Evolutionary conservation across 1,140 invertebrate genomes (phyloP).

Genomic region (Triops longicaudatus): DNA sequence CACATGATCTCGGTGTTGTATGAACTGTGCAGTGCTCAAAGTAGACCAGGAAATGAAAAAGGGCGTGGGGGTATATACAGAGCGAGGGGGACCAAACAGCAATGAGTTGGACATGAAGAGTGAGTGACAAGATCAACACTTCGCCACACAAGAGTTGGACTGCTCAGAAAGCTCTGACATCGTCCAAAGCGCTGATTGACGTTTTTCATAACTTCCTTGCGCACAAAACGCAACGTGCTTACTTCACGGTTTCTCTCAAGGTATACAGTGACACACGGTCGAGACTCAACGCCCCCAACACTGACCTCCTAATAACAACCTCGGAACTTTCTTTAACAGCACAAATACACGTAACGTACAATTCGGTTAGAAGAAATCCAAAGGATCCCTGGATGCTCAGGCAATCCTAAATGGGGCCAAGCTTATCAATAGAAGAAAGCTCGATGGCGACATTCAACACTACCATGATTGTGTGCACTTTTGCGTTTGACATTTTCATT

Average conservation of each 20-base stretch:
- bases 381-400: no score
- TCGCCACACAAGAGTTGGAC: background rate
- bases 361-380: no score
- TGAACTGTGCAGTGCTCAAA: background rate
- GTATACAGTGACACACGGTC: no score
- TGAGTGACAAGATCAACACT: constrained; percentile 2
- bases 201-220: background rate
- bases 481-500: no score
- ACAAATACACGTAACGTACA: no score
- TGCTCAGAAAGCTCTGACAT: background rate
- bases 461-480: no score
- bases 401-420: no score
- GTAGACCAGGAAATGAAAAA: constrained; percentile 2
- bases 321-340: no score
- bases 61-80: background rate
- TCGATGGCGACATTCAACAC: no score
- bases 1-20: constrained; percentile 6
- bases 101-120: background rate
- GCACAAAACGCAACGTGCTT: background rate
- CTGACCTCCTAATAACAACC: no score
- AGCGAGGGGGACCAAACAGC: background rate
- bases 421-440: no score
- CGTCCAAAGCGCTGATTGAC: background rate
- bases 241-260: background rate
- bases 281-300: no score